Percentiles rank a stretch among this genome's conserved stretches.
Evolutionary conservation across 2,888 invertebrate species (phyloP).

Genomic region (Chaetogeoica ovagalla): DNA sequence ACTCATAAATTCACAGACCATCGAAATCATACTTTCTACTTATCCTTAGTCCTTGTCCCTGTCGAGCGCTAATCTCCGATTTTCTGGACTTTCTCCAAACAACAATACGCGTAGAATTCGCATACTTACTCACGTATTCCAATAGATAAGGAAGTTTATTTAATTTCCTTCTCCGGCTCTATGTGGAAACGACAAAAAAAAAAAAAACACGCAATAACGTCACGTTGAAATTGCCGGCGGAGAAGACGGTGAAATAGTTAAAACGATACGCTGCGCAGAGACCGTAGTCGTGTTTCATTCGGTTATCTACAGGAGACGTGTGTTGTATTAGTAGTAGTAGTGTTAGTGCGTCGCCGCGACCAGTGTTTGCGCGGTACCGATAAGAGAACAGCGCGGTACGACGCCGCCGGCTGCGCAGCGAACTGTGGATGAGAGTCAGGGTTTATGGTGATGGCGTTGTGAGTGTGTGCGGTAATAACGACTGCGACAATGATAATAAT

Average conservation of each 20-base stretch:
- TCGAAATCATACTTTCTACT: too few species aligned
- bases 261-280: neutral
- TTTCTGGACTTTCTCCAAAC: too few species aligned
- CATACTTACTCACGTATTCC: too few species aligned
- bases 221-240: neutral
- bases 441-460: neutral
- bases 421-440: neutral
- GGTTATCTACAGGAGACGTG: constrained; percentile 6
- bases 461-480: neutral
- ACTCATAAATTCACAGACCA: too few species aligned
- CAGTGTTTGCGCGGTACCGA: constrained; percentile 14
- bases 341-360: constrained; percentile 3
- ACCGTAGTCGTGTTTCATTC: neutral
- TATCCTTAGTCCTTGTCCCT: too few species aligned
- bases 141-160: too few species aligned
- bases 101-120: too few species aligned
- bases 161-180: too few species aligned
- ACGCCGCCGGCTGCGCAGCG: neutral
- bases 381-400: neutral
- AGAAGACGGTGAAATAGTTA: neutral
- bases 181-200: too few species aligned
- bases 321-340: too few species aligned
- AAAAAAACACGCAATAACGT: too few species aligned
- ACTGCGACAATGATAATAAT: constrained; percentile 12
- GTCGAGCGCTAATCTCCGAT: too few species aligned